Conservation (phyloP, 2,113 vertebrate species). For the Cyphomyrus discorhynchus region DNA sequence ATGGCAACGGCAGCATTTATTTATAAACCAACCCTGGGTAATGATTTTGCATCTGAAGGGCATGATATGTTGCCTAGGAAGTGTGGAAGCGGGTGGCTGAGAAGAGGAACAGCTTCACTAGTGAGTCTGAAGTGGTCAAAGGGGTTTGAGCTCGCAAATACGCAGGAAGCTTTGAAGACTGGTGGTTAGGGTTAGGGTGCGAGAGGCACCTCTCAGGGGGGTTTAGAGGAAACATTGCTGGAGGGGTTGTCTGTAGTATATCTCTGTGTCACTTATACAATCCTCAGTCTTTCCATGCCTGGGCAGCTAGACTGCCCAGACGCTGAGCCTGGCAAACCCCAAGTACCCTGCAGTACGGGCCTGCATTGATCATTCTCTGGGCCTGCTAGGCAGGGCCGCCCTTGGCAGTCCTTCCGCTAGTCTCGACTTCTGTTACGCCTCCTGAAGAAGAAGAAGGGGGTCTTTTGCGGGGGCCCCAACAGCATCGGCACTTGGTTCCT, state of each 20-base stretch:
- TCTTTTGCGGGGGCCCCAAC: constrained; percentile 82
- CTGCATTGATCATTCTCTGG: not conserved
- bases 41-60: not conserved
- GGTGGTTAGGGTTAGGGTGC: not conserved
- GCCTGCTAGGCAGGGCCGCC: not conserved
- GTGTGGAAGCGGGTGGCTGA: not conserved
- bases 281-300: not conserved
- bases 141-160: not conserved
- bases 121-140: not conserved
- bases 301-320: not conserved
- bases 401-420: constrained; percentile 39
- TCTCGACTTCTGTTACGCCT: constrained; percentile 74
- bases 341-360: not conserved
- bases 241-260: not conserved
- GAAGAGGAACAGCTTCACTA: not conserved
- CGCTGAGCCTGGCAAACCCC: not conserved
- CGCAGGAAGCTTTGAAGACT: not conserved
- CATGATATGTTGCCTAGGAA: not conserved
- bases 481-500: constrained; percentile 96
- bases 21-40: not conserved
- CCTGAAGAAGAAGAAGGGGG: constrained; percentile 83
- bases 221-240: not conserved
- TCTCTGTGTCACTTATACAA: not conserved
- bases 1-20: not conserved
- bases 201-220: not conserved